These are phyloP conservation scores for Pseudomyrmex flavicornis DNA, from an alignment of 1,140 invertebrate species.

Conservation along the genomic window DNA sequence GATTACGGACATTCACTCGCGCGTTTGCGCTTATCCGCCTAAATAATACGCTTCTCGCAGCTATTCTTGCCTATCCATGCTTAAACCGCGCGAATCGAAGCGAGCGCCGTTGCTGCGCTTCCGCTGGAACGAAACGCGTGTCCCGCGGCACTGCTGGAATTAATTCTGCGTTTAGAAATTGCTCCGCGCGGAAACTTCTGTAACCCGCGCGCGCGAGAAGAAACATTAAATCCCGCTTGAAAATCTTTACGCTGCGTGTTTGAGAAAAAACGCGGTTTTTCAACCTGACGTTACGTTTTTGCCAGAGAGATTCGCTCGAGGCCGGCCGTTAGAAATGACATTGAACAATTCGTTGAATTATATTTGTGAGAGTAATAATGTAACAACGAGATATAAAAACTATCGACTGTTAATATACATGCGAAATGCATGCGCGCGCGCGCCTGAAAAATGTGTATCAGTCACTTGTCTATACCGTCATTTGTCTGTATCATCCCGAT, in stretches of 20 bases:
- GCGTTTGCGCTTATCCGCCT: slow-evolving; percentile 37
- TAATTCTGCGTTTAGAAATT: slow-evolving; percentile 60
- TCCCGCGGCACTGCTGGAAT: slow-evolving; percentile 54
- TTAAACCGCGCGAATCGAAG: slow-evolving; percentile 54
- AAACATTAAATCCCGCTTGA: slow-evolving; percentile 47
- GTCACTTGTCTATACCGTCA: not conserved
- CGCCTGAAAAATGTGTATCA: slow-evolving; percentile 14
- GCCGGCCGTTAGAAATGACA: slow-evolving; percentile 25
- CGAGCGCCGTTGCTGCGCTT: slow-evolving; percentile 5
- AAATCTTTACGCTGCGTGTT: slow-evolving; percentile 19
- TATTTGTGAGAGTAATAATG: no score
- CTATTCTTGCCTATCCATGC: slow-evolving; percentile 53
- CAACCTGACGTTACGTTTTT: slow-evolving; percentile 22
- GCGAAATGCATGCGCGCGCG: not conserved
- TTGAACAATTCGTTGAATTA: not conserved
- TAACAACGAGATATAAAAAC: no score
- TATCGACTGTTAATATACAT: no score
- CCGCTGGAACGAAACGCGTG: slow-evolving; percentile 13
- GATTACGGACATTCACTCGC: slow-evolving; percentile 32
- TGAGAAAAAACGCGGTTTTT: slow-evolving; percentile 4
- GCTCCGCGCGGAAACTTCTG: slow-evolving; percentile 38
- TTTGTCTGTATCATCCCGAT: not conserved
- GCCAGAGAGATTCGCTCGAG: not conserved
- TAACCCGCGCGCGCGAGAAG: slow-evolving; percentile 6
- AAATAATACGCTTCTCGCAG: slow-evolving; percentile 35